Conservation (phyloP, 2,113 vertebrate species). For the Oreochromis aureus region DNA sequence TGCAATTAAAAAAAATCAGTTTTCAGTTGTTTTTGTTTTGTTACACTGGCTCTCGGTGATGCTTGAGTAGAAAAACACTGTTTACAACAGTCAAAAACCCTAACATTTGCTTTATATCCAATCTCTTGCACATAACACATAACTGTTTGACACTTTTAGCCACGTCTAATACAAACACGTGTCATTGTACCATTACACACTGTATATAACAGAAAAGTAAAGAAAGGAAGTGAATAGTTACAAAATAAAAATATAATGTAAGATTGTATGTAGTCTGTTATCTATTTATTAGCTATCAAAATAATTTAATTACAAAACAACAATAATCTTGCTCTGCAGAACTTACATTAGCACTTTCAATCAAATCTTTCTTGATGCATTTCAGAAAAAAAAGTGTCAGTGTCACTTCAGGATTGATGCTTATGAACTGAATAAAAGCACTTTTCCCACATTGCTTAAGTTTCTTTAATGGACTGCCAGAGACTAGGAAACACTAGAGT, state of each 20-base stretch:
- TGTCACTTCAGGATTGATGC: not conserved
- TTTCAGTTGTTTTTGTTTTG: not conserved
- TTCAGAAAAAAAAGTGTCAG: not conserved
- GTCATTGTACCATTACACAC: not conserved
- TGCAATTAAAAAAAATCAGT: accelerated
- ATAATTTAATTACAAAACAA: not conserved
- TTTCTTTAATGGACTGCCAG: not conserved
- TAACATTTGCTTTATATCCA: not conserved
- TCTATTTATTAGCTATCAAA: not conserved
- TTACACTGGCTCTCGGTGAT: not conserved
- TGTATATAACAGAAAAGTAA: not conserved
- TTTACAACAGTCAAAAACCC: not conserved
- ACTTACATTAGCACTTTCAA: not conserved
- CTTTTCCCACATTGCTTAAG: not conserved
- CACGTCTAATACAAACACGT: not conserved
- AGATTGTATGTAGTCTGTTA: not conserved
- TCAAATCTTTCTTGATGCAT: not conserved
- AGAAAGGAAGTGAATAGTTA: not conserved
- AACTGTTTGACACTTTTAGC: not conserved
- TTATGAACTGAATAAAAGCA: not conserved
- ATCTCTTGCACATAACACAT: not conserved
- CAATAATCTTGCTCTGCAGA: not conserved
- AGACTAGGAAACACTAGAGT: not conserved
- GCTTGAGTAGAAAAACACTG: not conserved
- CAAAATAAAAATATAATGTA: not conserved